Evolutionary conservation across 2,113 vertebrate species (phyloP), one percentile per base, ranked within the genome.

Genomic region (Elaphurus davidianus): DNA sequence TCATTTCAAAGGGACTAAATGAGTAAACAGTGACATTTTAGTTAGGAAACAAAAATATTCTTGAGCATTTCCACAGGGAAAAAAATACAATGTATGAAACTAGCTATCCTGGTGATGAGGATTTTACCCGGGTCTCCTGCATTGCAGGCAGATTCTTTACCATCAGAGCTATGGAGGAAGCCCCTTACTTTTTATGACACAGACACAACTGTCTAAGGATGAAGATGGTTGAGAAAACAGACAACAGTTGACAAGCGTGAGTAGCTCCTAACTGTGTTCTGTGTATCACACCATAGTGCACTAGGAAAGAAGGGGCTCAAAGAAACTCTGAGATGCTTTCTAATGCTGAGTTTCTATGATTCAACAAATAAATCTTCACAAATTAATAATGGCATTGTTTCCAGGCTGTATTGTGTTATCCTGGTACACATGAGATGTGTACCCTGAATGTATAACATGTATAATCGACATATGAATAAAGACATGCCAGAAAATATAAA

Each of bases 221-320:
- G 7, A 87, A 50, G n/a, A 55, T 50, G 33, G 16, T 52, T 57
- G 17, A 15, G 13, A 91, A 96, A 90, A 47, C 5, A 76, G 82
- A 45, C 6, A 36, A n/a, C 3, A 87, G 7, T 25, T 87, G 54
- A 78, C 4, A n/a, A n/a, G n/a, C n/a, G n/a, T n/a, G 64, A 40
- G 33, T 10, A 4, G 2, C 15, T 71, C 15, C 9, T 59, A 54
- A 12, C 36, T 7, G 1, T 76, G 5, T 45, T 71, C 5, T 78
- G 2, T 54, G 23, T 3, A 11, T 1, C 9, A 27, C 1, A 33
- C 1, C 5, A 1, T 1, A 16, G 0, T 27, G 54, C 2, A 64
- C 9, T 12, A 52, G 21, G 27, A 60, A 67, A 36, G 7, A 59
- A 1, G 7, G 3, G 13, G 10, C 13, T 23, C 5, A 5, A 40